Evolutionary conservation across 2,888 invertebrate species (phyloP).

Genomic region (Caenorhabditis sp.): DNA sequence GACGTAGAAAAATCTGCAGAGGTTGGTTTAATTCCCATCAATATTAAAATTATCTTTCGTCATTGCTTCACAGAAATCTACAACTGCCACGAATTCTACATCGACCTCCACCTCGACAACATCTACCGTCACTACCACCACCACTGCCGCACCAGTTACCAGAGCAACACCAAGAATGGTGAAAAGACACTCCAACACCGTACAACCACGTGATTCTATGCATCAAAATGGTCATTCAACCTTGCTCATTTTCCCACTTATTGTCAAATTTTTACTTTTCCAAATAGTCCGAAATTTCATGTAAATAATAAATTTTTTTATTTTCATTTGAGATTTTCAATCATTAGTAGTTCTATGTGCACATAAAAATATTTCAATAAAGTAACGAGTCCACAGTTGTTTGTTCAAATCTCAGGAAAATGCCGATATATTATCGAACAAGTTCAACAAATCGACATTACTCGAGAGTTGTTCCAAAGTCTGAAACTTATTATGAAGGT

Average conservation of each 20-base stretch:
- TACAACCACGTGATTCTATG: no score
- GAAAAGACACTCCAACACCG: neutral
- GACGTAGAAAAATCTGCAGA: neutral
- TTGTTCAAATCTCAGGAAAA: neutral
- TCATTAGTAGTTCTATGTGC: no score
- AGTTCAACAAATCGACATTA: no score
- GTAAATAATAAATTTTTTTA: no score
- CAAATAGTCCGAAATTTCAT: neutral
- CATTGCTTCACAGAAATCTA: neutral
- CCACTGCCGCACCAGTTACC: neutral
- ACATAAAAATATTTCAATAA: no score
- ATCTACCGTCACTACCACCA: neutral
- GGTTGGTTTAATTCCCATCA: neutral
- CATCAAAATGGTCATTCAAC: no score
- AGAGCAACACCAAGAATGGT: neutral
- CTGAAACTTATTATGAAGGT: neutral
- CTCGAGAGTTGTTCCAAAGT: neutral
- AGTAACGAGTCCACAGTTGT: no score
- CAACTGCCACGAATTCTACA: neutral
- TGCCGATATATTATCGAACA: neutral
- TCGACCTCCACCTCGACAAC: neutral
- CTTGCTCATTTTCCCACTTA: neutral
- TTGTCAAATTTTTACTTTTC: neutral
- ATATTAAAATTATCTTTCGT: no score
- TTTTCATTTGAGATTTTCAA: no score